Evolutionary conservation across 1,140 invertebrate species (phyloP), one percentile per base, ranked within the genome.

Genomic region (Megalonaias nervosa): DNA sequence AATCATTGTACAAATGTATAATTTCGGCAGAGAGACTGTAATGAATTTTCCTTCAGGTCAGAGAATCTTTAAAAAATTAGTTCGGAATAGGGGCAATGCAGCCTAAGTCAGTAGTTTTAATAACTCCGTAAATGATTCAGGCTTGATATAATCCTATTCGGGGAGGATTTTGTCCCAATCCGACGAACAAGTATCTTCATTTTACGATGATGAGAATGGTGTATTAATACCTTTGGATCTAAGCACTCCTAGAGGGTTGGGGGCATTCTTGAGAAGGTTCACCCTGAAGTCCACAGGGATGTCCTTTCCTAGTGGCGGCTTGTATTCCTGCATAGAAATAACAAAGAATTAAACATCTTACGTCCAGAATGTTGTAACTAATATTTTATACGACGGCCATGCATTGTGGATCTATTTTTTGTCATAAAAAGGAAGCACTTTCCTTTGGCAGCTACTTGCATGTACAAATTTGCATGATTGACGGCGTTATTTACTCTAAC

Each of bases 221-320:
- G 71, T 48, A 73, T 56, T 26, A 64, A 86, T 92, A 96, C 95
- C 93, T 93, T 96, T 96, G 1, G 95, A 95, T 26, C 95, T 92
- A 56, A 95, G 90, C 57, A 96, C 93, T 16, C 95, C 95, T 26
- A 90, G 83, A 57, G 85, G 85, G 90, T 95, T 96, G 1, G 93
- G 90, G 26, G 93, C 91, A 84, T 96, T 94, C 82, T 93, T 93
- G 26, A 93, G 86, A 57, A 97, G 93, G 74, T 94, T 93, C 13
- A 97, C 91, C 61, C 95, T 92, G 85, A 97, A 94, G 91, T 97
- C 95, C 13, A 94, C 93, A 9, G 96, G 96, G 80, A 97, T 96
- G 85, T 97, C 96, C 87, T 95, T 95, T 1, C 94, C 93, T 11
- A 94, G 94, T 2, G 95, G 96, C 13, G 94, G 93, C 85, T 96